Conservation (phyloP, 2,797 vertebrate species). For the Spatula clypeata region DNA sequence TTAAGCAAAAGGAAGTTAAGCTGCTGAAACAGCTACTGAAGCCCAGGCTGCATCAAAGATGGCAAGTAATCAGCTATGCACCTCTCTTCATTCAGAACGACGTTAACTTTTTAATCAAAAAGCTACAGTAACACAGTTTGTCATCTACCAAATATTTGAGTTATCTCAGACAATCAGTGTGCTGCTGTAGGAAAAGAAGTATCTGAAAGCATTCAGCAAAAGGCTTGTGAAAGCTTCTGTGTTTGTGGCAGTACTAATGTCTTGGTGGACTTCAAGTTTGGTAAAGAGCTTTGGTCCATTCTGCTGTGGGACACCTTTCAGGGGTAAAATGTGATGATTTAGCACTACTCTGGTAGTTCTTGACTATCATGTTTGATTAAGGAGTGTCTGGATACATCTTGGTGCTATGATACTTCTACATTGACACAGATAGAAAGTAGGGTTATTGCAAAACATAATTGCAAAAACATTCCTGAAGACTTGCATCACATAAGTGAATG, state of each 20-base stretch:
- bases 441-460: slow-evolving; percentile 43
- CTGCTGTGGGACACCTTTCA: neutral
- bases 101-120: neutral
- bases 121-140: neutral
- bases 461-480: slow-evolving; percentile 27
- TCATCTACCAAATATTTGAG: neutral
- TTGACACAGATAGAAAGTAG: neutral
- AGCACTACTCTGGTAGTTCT: neutral
- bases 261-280: neutral
- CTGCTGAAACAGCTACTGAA: neutral
- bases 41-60: accelerated
- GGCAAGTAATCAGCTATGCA: neutral
- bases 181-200: accelerated
- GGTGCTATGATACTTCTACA: neutral
- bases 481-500: neutral
- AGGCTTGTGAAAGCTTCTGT: neutral
- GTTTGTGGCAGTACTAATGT: neutral
- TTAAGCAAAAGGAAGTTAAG: neutral
- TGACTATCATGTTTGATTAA: slow-evolving; percentile 29
- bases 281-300: neutral
- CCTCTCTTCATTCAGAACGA: neutral
- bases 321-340: neutral
- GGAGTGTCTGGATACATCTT: slow-evolving; percentile 16
- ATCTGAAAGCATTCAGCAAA: neutral
- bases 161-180: neutral